Base-by-base conservation (phyloP, 1,140 invertebrate genomes). In the Sitophilus oryzae region DNA sequence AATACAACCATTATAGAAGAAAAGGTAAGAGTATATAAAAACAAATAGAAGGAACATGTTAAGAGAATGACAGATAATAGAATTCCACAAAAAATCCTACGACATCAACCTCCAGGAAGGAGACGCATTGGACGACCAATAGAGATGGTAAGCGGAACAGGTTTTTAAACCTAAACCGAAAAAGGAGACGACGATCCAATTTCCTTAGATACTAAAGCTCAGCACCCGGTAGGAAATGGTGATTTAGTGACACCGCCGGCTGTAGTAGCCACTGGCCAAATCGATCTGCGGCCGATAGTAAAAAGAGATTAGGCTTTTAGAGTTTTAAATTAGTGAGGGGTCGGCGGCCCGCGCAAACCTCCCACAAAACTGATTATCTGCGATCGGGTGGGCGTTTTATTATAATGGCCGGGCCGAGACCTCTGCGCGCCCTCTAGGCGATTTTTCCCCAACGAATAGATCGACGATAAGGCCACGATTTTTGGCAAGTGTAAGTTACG, bases 311-410 rank as follows among this genome's bases (percentile, higher is more conserved):
- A 40, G 14, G 38, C 38, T 15, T 40, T 40, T 40, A 40, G 14
- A 40, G 5, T 40, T 40, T 40, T 6, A 40, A 40, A 6, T 40
- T 40, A 4, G 14, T 14, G 38, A 40, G n/a, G 18, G n/a, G 5
- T 40, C 38, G 38, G n/a, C 38, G n/a, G 18, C 38, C 38, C 8
- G 14, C n/a, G 14, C 19, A 40, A 40, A 40, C 38, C 38, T 15
- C 38, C 38, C 19, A 40, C 38, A 40, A 40, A 40, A 40, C 19
- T 30, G 25, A 20, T 40, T 40, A 40, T 40, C 38, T 40, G 8
- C 14, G 5, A 14, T 20, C 38, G 5, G 38, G 18, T 40, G 38
- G 38, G 38, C 38, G 38, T 40, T 40, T 40, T 40, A 20, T 40
- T 40, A 40, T 40, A 40, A 40, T 40, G 25, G 25, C 25, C 11